Evolutionary conservation across 1,140 invertebrate species (phyloP), one percentile per base, ranked within the genome.

Genomic region (Schlechtendalia chinensis): DNA sequence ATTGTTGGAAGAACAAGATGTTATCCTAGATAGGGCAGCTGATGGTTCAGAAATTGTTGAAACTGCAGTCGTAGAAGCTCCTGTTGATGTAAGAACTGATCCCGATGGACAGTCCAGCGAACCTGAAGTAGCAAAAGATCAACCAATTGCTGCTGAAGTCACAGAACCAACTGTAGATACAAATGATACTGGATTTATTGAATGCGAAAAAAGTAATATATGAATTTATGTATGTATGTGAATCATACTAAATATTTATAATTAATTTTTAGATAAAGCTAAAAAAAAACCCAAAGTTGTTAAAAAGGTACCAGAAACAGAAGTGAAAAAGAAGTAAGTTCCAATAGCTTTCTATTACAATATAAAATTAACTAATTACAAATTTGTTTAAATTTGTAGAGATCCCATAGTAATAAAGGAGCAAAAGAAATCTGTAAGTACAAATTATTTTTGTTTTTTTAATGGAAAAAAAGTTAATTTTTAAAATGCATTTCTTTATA

Each of bases 31-130:
- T 45, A 58, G 74, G 16, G 74, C 74, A 27, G 74, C 74, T 24
- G 74, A 77, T 45, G 74, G 74, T 10, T 77, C 74, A 58, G 74
- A 77, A 77, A 59, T 77, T 77, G 24, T 59, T 45, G 74, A 77
- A 59, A 24, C 54, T 59, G 14, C 17, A 16, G 56, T 77, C 24
- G 17, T 77, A 58, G 74, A 77, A 77, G 29, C 74, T 16, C 74
- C 74, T 16, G 59, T 1, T 45, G 74, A 77, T 61, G n/a, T 77
- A 1, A 56, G 74, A 77, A 77, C 74, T 77, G 74, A 77, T 45
- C 74, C 74, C 45, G 74, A 77, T 45, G 74, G 74, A 0, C 74
- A 77, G 22, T 77, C 74, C 11, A 59, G 74, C 39, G 74, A 77
- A 59, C 54, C 74, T 5, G 74, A 77, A 5, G 5, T 77, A 61